phyloP scores from a whole-genome alignment of 2,797 vertebrate species.

The Sebastes minor region DNA sequence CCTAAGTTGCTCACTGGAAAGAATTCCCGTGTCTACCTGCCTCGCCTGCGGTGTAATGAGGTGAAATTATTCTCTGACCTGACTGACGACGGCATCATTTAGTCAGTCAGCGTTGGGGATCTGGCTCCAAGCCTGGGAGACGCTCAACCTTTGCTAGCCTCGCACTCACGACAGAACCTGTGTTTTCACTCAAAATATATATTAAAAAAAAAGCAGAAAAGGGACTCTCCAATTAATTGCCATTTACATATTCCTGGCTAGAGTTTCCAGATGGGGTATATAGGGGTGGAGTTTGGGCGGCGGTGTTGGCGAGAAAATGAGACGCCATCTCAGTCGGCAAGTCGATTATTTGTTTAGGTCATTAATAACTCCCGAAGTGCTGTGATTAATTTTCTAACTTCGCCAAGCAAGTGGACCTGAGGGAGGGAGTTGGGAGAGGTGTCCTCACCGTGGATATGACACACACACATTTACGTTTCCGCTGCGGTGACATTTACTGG shows the following conservation, averaged over 20 bases:
- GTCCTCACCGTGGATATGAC: conserved; percentile 22
- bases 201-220: conserved; percentile 69
- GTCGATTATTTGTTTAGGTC: conserved; percentile 86
- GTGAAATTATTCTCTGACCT: conserved; percentile 87
- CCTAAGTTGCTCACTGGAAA: conserved; percentile 84
- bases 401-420: conserved; percentile 69
- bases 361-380: conserved; percentile 83
- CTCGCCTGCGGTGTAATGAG: conserved; percentile 86
- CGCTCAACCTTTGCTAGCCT: conserved; percentile 34
- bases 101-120: conserved; percentile 32
- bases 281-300: conserved; percentile 41
- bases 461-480: conserved; percentile 19
- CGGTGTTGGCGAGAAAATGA: conserved; percentile 65
- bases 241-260: conserved; percentile 90
- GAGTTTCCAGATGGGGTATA: conserved; percentile 74
- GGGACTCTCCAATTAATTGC: conserved; percentile 86
- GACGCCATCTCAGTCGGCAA: conserved; percentile 77
- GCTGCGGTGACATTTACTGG: conserved; percentile 50
- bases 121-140: conserved; percentile 54
- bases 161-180: conserved; percentile 69
- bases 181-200: conserved; percentile 92
- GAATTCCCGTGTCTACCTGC: conserved; percentile 88
- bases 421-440: conserved; percentile 21
- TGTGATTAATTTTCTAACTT: conserved; percentile 79
- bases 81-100: conserved; percentile 51